Evolutionary conservation across 2,797 vertebrate species (phyloP), one percentile per base, ranked within the genome.

Genomic region (Pempheris klunzingeri): DNA sequence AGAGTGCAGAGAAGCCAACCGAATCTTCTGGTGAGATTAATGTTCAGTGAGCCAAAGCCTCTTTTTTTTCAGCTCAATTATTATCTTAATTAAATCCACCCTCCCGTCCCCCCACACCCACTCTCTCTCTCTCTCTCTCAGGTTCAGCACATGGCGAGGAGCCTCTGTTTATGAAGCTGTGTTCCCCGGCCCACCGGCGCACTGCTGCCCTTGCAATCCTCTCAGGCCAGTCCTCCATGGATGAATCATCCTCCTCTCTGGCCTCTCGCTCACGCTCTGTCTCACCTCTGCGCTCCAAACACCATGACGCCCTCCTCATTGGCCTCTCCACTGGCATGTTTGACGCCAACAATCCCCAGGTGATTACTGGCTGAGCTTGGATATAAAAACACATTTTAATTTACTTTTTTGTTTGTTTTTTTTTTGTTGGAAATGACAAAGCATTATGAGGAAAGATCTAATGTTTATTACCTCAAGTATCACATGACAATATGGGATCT

Each of bases 281-380:
- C 84, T 99, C 97, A 64, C 98, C 98, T 70, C 92, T 94, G 74
- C 97, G 94, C 90, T 94, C 85, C 81, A 96, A 94, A 90, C 95
- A 92, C 76, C 96, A 96, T 85, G 91, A 94, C 53, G 92, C 95
- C 2, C 92, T 99, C 76, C 91, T 99, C 83, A 96, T 99, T 62
- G 97, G 97, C 59, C 97, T 99, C 84, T 98, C 97, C 63, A 97
- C 97, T 0, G 98, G 98, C 85, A 95, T 98, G 75, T 99, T 99
- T 83, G 97, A 99, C 81, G 92, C 97, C 90, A 98, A 98, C 24
- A 98, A 99, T 86, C 97, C 97, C 83, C 98, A 97, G 97, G 98
- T 96, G 93, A 96, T 91, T 84, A 61, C n/a, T 1, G n/a, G 22
- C 14, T 11, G 30, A n/a, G 17, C 28, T 14, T 26, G 5, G 62